Evolutionary conservation across 1,140 invertebrate species (phyloP).

Genomic region (Nephotettix cincticeps): DNA sequence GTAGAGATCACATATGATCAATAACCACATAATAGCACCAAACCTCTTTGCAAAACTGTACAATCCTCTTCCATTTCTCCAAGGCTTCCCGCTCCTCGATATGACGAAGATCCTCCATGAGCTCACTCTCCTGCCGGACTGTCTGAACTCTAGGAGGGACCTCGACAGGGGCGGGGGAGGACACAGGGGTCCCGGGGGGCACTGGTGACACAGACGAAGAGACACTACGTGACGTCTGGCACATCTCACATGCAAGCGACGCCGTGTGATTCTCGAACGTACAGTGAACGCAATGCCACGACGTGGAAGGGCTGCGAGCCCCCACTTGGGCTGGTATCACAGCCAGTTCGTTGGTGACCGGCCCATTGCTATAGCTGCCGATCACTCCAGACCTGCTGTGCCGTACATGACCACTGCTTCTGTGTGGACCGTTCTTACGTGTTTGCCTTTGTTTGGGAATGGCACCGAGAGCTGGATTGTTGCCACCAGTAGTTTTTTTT

Average conservation of each 20-base stretch:
- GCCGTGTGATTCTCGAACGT: constrained; percentile 76
- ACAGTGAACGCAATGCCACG: constrained; percentile 79
- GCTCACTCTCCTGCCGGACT: constrained; percentile 67
- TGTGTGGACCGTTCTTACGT: constrained; percentile 43
- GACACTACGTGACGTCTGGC: constrained; percentile 59
- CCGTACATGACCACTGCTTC: constrained; percentile 45
- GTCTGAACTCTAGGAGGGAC: constrained; percentile 34
- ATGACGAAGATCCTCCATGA: constrained; percentile 79
- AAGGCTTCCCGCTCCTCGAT: constrained; percentile 79
- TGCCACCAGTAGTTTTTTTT: constrained; percentile 20
- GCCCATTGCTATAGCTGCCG: background rate
- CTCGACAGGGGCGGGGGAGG: background rate
- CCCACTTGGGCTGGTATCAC: constrained; percentile 25
- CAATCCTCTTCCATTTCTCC: constrained; percentile 81
- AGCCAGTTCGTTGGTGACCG: constrained; percentile 23
- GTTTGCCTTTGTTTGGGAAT: constrained; percentile 43
- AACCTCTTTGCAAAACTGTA: constrained; percentile 78
- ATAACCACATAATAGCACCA: background rate
- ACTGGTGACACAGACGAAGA: constrained; percentile 39
- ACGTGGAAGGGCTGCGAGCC: background rate
- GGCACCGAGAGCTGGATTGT: constrained; percentile 36
- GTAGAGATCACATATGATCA: too few relatives aligned
- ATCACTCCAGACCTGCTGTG: constrained; percentile 34
- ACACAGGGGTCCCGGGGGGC: constrained; percentile 43
- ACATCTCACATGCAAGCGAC: constrained; percentile 77